Conservation (phyloP, 2,113 vertebrate genomes). For the Sylvia atricapilla region DNA sequence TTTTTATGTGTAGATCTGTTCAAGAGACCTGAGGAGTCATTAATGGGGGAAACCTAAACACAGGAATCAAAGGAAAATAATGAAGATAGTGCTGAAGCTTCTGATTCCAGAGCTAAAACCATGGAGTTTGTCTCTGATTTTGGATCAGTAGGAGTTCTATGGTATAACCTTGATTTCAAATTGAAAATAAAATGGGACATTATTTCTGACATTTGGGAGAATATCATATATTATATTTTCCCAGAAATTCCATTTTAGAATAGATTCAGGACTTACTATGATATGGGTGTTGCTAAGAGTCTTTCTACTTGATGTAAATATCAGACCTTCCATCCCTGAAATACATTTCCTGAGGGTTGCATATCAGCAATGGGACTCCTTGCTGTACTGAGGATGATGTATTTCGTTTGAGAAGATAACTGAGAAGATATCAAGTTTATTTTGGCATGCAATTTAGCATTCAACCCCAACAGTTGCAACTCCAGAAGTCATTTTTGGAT, state of each 20-base stretch:
- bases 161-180: neutral
- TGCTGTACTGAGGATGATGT: constrained; percentile 31
- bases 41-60: neutral
- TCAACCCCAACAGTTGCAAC: neutral
- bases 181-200: neutral
- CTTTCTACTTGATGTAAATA: constrained; percentile 36
- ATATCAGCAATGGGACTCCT: neutral
- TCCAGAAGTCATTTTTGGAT: neutral
- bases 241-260: neutral
- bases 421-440: constrained; percentile 30
- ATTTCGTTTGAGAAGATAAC: constrained; percentile 41
- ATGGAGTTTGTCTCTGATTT: neutral
- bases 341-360: neutral
- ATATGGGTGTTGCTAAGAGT: neutral
- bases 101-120: neutral
- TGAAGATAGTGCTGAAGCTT: neutral
- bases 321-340: constrained; percentile 28
- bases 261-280: neutral
- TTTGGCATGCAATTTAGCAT: constrained; percentile 55
- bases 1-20: neutral
- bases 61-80: neutral
- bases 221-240: neutral
- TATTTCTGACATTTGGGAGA: neutral
- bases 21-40: neutral
- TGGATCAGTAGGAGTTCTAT: neutral